Evolutionary conservation across 2,888 invertebrate genomes (phyloP).

Genomic region (Melipona beecheii): DNA sequence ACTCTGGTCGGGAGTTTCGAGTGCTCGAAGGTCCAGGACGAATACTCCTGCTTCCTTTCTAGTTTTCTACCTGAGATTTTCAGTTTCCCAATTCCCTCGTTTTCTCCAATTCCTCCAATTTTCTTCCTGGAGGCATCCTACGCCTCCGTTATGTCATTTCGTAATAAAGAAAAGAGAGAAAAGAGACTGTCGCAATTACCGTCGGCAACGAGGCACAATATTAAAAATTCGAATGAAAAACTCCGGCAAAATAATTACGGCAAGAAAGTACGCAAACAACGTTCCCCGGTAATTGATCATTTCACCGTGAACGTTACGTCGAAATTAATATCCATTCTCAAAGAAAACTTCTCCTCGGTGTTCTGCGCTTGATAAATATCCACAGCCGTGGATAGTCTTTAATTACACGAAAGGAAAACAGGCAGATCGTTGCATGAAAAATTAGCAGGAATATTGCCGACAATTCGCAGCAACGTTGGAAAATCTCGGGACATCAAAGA

Average conservation of each 20-base stretch:
- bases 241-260: not conserved
- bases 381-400: not conserved
- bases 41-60: constrained; percentile 18
- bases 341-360: not conserved
- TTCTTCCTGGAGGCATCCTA: not conserved
- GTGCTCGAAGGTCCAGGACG: constrained; percentile 5
- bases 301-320: not conserved
- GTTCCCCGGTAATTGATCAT: not conserved
- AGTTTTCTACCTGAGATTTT: constrained; percentile 1
- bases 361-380: not conserved
- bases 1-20: constrained; percentile 10
- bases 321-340: not conserved
- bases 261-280: not conserved
- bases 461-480: not conserved
- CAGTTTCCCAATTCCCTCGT: not conserved
- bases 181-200: not conserved
- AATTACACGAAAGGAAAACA: not conserved
- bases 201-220: not conserved
- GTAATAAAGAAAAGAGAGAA: too few species aligned
- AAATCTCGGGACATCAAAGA: too few species aligned
- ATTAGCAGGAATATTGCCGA: not conserved
- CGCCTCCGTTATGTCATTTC: too few species aligned
- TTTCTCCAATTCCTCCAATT: not conserved
- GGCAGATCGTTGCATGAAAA: not conserved
- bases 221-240: not conserved